phyloP scores from a whole-genome alignment of 2,888 invertebrate genomes.

The Anagyrus pseudococci region DNA sequence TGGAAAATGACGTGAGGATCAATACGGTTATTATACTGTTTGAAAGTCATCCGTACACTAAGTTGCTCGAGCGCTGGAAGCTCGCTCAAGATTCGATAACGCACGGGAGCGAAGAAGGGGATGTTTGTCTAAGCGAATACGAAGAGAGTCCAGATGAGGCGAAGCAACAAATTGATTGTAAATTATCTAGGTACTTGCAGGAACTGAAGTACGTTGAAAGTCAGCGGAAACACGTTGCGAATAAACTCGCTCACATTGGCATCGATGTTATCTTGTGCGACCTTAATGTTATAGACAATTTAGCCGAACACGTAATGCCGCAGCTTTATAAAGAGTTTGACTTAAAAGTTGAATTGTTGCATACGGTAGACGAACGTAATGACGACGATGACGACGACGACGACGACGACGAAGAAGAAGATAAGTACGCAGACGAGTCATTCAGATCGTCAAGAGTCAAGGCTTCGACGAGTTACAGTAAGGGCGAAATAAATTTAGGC shows the following conservation, averaged over 20 bases:
- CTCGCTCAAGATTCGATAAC: not conserved
- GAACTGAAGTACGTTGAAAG: conserved; percentile 33
- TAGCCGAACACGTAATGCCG: conserved; percentile 51
- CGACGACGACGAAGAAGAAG: conserved; percentile 46
- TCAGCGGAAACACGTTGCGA: conserved; percentile 43
- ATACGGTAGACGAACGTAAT: conserved; percentile 58
- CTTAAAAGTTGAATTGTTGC: not conserved
- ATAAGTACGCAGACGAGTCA: conserved; percentile 41
- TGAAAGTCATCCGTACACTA: conserved; percentile 63
- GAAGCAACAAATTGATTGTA: not conserved
- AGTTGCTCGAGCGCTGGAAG: conserved; percentile 52
- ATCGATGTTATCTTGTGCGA: conserved; percentile 44
- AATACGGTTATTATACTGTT: conserved; percentile 67
- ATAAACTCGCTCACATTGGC: conserved; percentile 45
- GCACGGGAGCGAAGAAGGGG: not conserved
- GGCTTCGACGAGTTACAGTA: too few relatives aligned
- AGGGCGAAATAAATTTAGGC: conserved; percentile 60
- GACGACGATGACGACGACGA: conserved; percentile 45
- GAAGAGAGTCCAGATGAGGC: not conserved
- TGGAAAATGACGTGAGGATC: conserved; percentile 62
- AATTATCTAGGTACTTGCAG: conserved; percentile 21
- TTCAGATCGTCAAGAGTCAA: too few relatives aligned
- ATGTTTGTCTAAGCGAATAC: conserved; percentile 7
- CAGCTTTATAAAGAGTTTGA: conserved; percentile 14
- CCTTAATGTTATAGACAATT: conserved; percentile 46